Percentiles rank a stretch among this genome's conserved stretches.
These are phyloP conservation scores for Phasianus colchicus DNA, from an alignment of 2,113 vertebrate genomes.

Conservation along the genomic window DNA sequence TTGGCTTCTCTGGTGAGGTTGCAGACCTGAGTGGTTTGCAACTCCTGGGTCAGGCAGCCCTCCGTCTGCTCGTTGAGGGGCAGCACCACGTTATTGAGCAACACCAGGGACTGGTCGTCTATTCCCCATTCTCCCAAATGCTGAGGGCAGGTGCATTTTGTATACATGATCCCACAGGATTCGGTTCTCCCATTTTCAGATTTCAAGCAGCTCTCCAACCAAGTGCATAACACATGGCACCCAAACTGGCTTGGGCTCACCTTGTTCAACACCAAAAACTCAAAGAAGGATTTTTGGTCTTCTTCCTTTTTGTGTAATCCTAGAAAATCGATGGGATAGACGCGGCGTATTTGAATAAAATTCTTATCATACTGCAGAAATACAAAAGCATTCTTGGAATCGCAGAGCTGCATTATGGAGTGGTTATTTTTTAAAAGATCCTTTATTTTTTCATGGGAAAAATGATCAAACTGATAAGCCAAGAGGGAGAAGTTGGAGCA, in stretches of 20 bases:
- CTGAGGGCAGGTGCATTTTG: slow-evolving; percentile 98
- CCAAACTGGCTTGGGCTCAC: slow-evolving; percentile 99
- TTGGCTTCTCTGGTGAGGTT: slow-evolving; percentile 97
- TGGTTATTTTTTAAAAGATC: slow-evolving; percentile 96
- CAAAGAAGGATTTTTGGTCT: slow-evolving; percentile 94
- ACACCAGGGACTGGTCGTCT: slow-evolving; percentile 93
- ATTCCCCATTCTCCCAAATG: slow-evolving; percentile 93
- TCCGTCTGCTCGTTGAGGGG: slow-evolving; percentile 98
- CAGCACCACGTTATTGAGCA: slow-evolving; percentile 97
- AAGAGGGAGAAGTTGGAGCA: slow-evolving; percentile 97
- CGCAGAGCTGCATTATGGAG: slow-evolving; percentile 97
- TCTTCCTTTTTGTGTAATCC: slow-evolving; percentile 95
- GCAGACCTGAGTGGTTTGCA: slow-evolving; percentile 95
- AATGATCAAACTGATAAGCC: slow-evolving; percentile 99
- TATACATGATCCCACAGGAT: slow-evolving; percentile 97
- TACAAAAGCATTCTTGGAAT: slow-evolving; percentile 95
- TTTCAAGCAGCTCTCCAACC: slow-evolving; percentile 99
- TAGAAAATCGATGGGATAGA: slow-evolving; percentile 90
- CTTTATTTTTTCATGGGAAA: slow-evolving; percentile 99
- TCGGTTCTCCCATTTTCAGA: slow-evolving; percentile 94
- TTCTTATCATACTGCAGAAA: slow-evolving; percentile 99
- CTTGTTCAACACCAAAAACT: slow-evolving; percentile 99
- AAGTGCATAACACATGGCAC: slow-evolving; percentile 97
- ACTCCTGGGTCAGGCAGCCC: slow-evolving; percentile 96
- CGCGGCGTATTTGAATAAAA: slow-evolving; percentile 96